These are phyloP conservation scores for Lordiphosa stackelbergi DNA, from an alignment of 1,140 invertebrate species.

Conservation along the genomic window DNA sequence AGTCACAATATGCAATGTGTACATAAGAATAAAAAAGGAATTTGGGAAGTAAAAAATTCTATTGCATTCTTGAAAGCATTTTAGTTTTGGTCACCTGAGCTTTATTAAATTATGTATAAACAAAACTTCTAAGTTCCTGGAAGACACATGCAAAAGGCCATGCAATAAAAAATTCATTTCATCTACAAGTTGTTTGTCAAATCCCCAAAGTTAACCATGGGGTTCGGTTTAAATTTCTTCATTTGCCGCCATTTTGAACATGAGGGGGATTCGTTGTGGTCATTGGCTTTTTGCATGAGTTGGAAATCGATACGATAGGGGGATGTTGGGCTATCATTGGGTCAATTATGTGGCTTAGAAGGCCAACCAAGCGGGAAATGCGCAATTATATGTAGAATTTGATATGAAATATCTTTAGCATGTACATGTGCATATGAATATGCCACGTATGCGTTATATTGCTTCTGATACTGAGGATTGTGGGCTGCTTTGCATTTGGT, in stretches of 20 bases:
- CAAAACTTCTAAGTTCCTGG: too few species aligned
- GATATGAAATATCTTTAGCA: slow-evolving; percentile 15
- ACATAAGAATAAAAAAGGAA: too few species aligned
- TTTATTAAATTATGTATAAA: too few species aligned
- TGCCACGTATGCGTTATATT: slow-evolving; percentile 36
- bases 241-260: slow-evolving; percentile 12
- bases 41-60: too few species aligned
- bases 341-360: slow-evolving; percentile 33
- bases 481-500: slow-evolving; percentile 15
- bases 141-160: too few species aligned
- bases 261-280: slow-evolving; percentile 25
- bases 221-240: slow-evolving; percentile 16
- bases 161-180: too few species aligned
- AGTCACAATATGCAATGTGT: too few species aligned
- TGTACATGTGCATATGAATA: slow-evolving; percentile 33
- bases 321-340: slow-evolving; percentile 5
- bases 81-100: too few species aligned
- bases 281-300: slow-evolving; percentile 37
- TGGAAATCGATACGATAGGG: slow-evolving; percentile 50
- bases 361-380: slow-evolving; percentile 55
- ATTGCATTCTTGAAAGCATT: too few species aligned
- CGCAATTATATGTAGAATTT: slow-evolving; percentile 47
- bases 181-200: slow-evolving; percentile 9
- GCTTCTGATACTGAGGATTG: slow-evolving; percentile 9
- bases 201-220: slow-evolving; percentile 17